Conservation (phyloP, 2,113 vertebrate genomes). For the Ceyx cyanopectus region DNA sequence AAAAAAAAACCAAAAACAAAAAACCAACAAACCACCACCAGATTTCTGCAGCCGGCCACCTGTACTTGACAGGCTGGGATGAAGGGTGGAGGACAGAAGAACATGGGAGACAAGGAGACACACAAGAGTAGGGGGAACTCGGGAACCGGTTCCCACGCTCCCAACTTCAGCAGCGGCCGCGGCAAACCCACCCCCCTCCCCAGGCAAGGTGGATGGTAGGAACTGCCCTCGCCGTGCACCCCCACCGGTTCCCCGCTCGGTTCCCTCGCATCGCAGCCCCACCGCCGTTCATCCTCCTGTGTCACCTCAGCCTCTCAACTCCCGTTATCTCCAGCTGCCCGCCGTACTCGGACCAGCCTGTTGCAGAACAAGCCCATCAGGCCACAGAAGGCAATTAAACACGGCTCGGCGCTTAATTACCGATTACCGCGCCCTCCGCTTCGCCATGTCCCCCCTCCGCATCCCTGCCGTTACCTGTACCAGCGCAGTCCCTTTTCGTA, state of each 20-base stretch:
- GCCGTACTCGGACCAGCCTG: neutral
- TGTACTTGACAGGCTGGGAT: neutral
- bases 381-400: neutral
- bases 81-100: neutral
- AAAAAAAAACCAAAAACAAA: too few relatives aligned
- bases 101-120: too few relatives aligned
- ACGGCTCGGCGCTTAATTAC: neutral
- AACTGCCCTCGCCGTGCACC: neutral
- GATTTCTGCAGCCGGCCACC: neutral
- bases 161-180: neutral
- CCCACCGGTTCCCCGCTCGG: too few relatives aligned
- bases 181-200: neutral
- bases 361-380: neutral
- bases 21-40: too few relatives aligned
- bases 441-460: fast-evolving
- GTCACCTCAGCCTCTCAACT: neutral
- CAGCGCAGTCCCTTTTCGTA: slow-evolving; percentile 92
- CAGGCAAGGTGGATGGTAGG: too few relatives aligned
- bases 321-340: neutral
- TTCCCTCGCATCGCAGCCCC: neutral
- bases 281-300: neutral
- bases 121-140: too few relatives aligned
- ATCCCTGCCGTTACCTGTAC: slow-evolving; percentile 79
- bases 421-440: too few relatives aligned
- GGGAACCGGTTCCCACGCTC: neutral